A percentile compares a stretch with the other conserved stretches of the same genome.
These are phyloP conservation scores for Enteromius mattozi DNA, from an alignment of 2,797 vertebrate genomes.

Conservation along the genomic window DNA sequence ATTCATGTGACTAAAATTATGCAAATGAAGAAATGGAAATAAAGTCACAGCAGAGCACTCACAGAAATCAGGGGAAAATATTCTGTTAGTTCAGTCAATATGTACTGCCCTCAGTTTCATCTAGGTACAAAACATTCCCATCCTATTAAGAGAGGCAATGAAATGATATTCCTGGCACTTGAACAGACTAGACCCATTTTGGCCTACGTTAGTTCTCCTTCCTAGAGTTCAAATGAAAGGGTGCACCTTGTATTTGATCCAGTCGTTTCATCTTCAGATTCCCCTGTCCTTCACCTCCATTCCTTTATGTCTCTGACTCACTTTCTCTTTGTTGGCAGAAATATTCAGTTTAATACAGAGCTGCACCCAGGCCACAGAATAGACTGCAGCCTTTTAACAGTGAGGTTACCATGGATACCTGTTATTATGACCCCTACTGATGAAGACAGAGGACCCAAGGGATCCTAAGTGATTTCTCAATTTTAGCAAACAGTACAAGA, in stretches of 20 bases:
- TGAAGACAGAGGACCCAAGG: background rate
- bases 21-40: constrained; percentile 21
- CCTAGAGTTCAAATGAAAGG: constrained; percentile 18
- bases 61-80: background rate
- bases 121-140: background rate
- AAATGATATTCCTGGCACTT: background rate
- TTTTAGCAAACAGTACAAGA: background rate
- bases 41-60: background rate
- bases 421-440: background rate
- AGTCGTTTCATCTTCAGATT: constrained; percentile 35
- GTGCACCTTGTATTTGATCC: constrained; percentile 21
- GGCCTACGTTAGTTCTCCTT: background rate
- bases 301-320: background rate
- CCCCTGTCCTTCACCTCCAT: background rate
- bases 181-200: background rate
- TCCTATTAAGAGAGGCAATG: background rate
- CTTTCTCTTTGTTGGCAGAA: constrained; percentile 7
- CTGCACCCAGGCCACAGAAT: background rate
- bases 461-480: background rate
- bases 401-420: constrained; percentile 19
- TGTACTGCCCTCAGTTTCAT: background rate
- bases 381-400: background rate
- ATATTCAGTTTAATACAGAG: constrained; percentile 1
- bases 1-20: constrained; percentile 19
- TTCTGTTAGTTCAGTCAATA: background rate